Base-by-base conservation (phyloP, 2,888 invertebrate genomes). In the Meliscaeva auricollis region DNA sequence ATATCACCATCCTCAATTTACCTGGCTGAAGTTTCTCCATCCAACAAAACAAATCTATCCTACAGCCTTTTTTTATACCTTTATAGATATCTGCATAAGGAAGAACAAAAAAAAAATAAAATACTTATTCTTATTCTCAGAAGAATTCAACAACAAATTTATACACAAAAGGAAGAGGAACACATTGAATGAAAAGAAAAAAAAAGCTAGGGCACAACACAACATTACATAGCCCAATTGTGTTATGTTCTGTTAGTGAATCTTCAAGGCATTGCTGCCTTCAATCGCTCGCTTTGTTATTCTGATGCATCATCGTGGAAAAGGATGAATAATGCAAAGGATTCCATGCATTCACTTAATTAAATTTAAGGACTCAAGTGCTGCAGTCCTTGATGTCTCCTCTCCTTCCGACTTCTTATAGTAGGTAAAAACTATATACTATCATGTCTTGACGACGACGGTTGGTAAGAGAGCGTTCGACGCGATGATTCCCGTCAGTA, bases 311-410 rank as follows among this genome's bases (percentile, higher is more conserved):
- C 38, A 44, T 46, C 64, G 60, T 22, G 30, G 9, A 46, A 76
- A 41, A 64, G 56, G 56, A 81, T 66, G 70, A 58, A 81, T 81
- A 75, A 81, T 75, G 46, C 76, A 81, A 81, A 76, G 70, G 76
- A 81, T 48, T 81, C 41, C 76, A 76, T 81, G 76, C 76, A 76
- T 76, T 64, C 81, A 81, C 81, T 81, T 81, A 81, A 81, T 76
- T 81, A 81, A 81, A 76, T 81, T 76, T 81, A 66, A 64, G 76
- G 76, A 76, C 81, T 66, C 76, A 50, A 75, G 17, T 32, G 7
- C 48, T 69, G 30, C 41, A 70, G 41, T 70, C 20, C 17, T 52
- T 38, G 17, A 48, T 52, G 48, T 15, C 58, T 20, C n/a, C 32
- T 66, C 32, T 46, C 0, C 8, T 17, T 32, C 17, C 20, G 22